phyloP scores from a whole-genome alignment of 2,888 invertebrate species.

The Galerucella nymphaeae region DNA sequence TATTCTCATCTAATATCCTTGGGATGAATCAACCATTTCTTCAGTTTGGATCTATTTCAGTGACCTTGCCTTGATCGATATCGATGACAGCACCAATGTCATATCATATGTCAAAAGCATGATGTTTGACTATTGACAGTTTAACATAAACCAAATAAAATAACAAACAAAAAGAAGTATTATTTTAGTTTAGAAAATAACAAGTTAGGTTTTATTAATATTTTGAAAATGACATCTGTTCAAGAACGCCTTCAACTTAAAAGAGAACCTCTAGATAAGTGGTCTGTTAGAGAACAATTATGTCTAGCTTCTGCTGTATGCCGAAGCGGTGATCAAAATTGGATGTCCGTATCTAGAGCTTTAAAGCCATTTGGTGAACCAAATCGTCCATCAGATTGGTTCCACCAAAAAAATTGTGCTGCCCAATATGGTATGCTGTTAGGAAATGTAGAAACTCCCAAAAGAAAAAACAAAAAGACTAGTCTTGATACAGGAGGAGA shows the following conservation, averaged over 20 bases:
- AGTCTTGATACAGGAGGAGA: slow-evolving; percentile 69
- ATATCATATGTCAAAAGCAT: background rate
- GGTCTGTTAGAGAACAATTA: slow-evolving; percentile 87
- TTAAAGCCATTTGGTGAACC: slow-evolving; percentile 82
- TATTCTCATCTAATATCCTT: too few relatives aligned
- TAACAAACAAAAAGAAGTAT: background rate
- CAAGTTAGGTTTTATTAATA: background rate
- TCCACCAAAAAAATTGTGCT: slow-evolving; percentile 90
- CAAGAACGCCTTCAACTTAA: slow-evolving; percentile 69
- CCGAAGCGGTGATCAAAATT: slow-evolving; percentile 89
- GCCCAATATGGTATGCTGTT: slow-evolving; percentile 86
- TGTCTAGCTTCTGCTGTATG: slow-evolving; percentile 88
- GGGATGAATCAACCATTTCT: too few relatives aligned
- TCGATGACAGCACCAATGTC: too few relatives aligned
- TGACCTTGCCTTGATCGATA: too few relatives aligned
- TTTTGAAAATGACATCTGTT: slow-evolving; percentile 58
- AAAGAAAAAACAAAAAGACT: slow-evolving; percentile 81
- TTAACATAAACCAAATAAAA: background rate
- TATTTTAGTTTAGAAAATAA: slow-evolving; percentile 1
- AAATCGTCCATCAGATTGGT: slow-evolving; percentile 85
- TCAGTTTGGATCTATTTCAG: too few relatives aligned
- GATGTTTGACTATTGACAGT: background rate
- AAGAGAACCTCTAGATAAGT: slow-evolving; percentile 81
- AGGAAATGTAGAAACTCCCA: slow-evolving; percentile 86
- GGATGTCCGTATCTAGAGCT: slow-evolving; percentile 88